Percentiles rank a stretch among this genome's conserved stretches.
Conservation (phyloP, 2,888 invertebrate genomes). For the Phyllotreta striolata region DNA sequence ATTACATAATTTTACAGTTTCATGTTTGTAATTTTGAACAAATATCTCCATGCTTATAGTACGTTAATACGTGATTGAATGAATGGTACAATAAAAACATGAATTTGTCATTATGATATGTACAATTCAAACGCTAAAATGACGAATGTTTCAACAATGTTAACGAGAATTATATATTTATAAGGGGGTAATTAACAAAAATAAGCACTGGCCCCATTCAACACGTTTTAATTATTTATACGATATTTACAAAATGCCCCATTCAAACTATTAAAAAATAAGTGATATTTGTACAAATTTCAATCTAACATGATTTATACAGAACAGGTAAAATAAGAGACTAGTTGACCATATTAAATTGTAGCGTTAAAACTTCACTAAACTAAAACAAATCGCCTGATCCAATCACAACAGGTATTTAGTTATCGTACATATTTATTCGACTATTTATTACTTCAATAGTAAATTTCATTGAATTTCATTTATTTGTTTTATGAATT, state of each 20-base stretch:
- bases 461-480: too few species aligned
- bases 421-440: too few species aligned
- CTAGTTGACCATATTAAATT: too few species aligned
- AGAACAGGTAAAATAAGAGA: neutral
- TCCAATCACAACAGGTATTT: too few species aligned
- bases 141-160: constrained; percentile 16
- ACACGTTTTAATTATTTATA: constrained; percentile 28
- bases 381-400: too few species aligned
- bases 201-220: constrained; percentile 37
- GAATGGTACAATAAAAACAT: too few species aligned
- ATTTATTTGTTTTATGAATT: too few species aligned
- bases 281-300: constrained; percentile 8
- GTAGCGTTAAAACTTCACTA: neutral
- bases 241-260: constrained; percentile 27
- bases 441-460: too few species aligned
- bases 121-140: constrained; percentile 24
- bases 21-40: too few species aligned
- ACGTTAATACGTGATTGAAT: too few species aligned
- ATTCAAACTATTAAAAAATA: constrained; percentile 4
- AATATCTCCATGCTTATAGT: too few species aligned
- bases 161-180: constrained; percentile 26
- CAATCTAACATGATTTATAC: neutral
- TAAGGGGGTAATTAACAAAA: constrained; percentile 26
- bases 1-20: too few species aligned
- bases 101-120: constrained; percentile 13